Percentiles rank a stretch among this genome's conserved stretches.
phyloP scores from a whole-genome alignment of 2,113 vertebrate species.

The Phyllostomus hastatus region DNA sequence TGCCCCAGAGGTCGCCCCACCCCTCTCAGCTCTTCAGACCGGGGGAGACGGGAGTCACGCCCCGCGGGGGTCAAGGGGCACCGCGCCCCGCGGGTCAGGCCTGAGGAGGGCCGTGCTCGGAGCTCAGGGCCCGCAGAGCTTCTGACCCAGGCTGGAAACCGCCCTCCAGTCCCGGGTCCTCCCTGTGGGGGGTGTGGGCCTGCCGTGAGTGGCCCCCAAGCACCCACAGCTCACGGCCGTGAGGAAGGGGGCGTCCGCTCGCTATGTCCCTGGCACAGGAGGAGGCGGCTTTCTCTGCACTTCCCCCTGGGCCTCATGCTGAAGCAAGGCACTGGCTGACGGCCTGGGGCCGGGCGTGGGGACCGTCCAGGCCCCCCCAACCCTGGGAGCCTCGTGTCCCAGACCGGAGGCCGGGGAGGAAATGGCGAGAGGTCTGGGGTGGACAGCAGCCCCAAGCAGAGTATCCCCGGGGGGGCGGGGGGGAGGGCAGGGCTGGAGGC shows the following conservation, averaged over 20 bases:
- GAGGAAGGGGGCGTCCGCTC: background rate
- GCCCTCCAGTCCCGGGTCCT: background rate
- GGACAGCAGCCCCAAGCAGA: background rate
- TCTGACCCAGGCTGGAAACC: background rate
- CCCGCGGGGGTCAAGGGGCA: no score
- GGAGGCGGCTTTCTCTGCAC: background rate
- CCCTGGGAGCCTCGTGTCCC: background rate
- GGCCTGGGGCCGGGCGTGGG: background rate
- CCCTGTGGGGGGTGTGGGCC: no score
- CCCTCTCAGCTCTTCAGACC: background rate
- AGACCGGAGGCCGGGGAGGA: background rate
- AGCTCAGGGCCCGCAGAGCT: background rate
- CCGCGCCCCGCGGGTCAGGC: no score
- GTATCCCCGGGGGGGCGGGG: background rate
- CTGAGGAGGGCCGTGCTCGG: no score
- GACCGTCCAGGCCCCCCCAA: background rate
- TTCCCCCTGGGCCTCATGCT: background rate
- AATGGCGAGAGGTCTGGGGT: background rate
- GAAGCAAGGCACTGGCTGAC: no score
- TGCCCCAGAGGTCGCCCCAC: background rate
- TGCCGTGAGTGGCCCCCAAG: background rate
- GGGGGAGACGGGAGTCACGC: background rate
- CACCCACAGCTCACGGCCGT: background rate
- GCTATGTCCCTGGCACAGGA: background rate
- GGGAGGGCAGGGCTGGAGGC: background rate